Evolutionary conservation across 35 echinoderm and acorn worm species (phyloP).

Genomic region (Nesometra sesokonis): DNA sequence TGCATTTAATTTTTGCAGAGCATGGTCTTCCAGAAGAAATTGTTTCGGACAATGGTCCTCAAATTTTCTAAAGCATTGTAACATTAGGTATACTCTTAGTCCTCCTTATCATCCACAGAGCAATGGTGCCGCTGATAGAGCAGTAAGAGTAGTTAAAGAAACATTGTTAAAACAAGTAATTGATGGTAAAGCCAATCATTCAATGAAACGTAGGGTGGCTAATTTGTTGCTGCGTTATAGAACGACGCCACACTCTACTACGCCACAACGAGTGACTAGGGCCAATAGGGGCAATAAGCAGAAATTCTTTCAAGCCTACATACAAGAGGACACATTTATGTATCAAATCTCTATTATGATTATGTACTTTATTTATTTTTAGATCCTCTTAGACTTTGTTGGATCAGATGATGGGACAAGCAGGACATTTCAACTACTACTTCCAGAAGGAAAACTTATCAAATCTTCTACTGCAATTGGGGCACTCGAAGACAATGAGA

Average conservation of each 20-base stretch:
- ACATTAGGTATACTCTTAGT: neutral
- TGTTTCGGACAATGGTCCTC: slow-evolving; percentile 5
- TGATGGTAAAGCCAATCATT: neutral
- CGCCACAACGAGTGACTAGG: too few relatives aligned
- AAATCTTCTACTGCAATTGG: too few relatives aligned
- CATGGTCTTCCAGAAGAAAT: neutral
- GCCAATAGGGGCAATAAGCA: too few relatives aligned
- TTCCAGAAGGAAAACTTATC: too few relatives aligned
- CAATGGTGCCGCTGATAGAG: slow-evolving; percentile 12
- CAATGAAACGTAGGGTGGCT: neutral
- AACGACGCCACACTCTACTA: neutral
- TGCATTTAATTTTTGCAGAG: neutral
- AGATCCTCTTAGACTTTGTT: too few relatives aligned
- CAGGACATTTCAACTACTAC: too few relatives aligned
- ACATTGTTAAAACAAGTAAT: neutral
- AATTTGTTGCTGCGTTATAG: neutral
- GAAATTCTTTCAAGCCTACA: too few relatives aligned
- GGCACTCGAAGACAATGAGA: too few relatives aligned
- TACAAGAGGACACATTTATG: too few relatives aligned
- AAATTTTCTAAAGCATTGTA: neutral
- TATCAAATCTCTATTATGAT: too few relatives aligned
- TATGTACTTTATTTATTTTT: too few relatives aligned
- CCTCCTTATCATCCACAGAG: slow-evolving; percentile 11
- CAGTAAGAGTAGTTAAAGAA: slow-evolving; percentile 9
- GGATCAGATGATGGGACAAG: too few relatives aligned